A percentile compares a stretch with the other conserved stretches of the same genome.
Evolutionary conservation across 1,140 invertebrate species (phyloP).

Genomic region (Zaprionus nigranus): DNA sequence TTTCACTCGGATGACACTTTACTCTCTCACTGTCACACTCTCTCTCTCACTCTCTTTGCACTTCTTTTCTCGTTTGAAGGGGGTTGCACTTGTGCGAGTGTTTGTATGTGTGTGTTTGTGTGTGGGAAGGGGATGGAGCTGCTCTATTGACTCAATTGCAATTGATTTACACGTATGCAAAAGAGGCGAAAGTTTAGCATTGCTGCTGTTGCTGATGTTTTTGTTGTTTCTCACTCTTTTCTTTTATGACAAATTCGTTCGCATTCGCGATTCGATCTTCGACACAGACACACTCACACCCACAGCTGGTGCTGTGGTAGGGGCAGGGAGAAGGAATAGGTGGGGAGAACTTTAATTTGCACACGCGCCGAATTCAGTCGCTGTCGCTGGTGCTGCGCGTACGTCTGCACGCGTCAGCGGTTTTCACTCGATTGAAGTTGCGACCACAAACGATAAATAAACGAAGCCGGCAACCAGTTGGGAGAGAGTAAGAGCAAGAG

Average conservation of each 20-base stretch:
- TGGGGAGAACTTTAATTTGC: constrained; percentile 33
- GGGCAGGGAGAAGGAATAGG: neutral
- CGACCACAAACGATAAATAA: constrained; percentile 21
- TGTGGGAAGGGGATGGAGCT: constrained; percentile 14
- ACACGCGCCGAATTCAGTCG: constrained; percentile 42
- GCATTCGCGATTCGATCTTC: constrained; percentile 36
- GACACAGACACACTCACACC: neutral
- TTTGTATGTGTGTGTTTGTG: constrained; percentile 9
- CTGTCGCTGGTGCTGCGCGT: constrained; percentile 43
- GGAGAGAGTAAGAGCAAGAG: constrained; percentile 16
- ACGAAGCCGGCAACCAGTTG: constrained; percentile 32
- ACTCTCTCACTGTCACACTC: neutral
- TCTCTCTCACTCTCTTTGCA: neutral
- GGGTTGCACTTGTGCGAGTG: constrained; percentile 30
- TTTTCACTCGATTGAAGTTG: constrained; percentile 72
- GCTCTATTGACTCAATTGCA: constrained; percentile 36
- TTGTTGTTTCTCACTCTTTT: neutral
- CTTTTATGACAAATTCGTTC: constrained; percentile 57
- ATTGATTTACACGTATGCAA: constrained; percentile 70
- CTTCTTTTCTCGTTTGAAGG: neutral
- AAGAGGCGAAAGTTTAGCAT: constrained; percentile 68
- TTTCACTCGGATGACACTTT: constrained; percentile 33
- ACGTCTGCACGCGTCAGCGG: constrained; percentile 76
- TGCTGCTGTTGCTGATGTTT: constrained; percentile 27
- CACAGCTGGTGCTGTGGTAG: neutral